Base-by-base conservation (phyloP, 2,113 vertebrate genomes). In the Syngnathus floridae region DNA sequence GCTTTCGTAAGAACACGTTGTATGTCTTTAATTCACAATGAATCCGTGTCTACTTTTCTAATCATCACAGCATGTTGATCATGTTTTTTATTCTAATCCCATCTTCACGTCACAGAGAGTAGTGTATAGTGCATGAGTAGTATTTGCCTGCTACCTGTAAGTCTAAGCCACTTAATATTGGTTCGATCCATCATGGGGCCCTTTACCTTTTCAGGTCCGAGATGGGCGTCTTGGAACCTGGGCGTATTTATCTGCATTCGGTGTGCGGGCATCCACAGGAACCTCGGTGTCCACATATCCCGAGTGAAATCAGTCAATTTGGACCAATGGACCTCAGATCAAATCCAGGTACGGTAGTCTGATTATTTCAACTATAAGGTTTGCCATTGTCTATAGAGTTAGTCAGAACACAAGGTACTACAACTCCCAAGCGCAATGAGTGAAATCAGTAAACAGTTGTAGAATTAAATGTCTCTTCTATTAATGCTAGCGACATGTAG, bases 171-270 rank as follows among this genome's bases (percentile, higher is more conserved):
- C 6, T 21, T 35, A 13, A 8, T 56, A 31, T 2, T 36, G 16
- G 4, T 38, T 1, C 4, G 46, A 1, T 54, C 31, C 4, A 46
- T 1, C 17, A 49, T 10, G 69, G 4, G 9, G 16, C 16, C 7
- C 9, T 0, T 17, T 38, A 36, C 40, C 52, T 8, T 61, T 41
- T n/a, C 84, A 99, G 97, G 96, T 91, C 97, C 97, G 67, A 91
- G 97, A 90, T 99, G 97, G 97, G 97, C 97, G 62, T 98, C 97
- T 73, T 99, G 97, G 97, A 99, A 99, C 82, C 93, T 97, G 22
- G 97, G 97, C 75, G 95, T 99, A 52, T 99, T 99, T 91, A 96
- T 99, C 86, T 99, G 96, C 87, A 99, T 99, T 88, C 92, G 96
- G 82, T 99, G 97, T 89, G 96, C 97, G 83, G 97, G 97, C 70